Conservation (phyloP, 2,888 invertebrate genomes). For the Hipparchia semele region DNA sequence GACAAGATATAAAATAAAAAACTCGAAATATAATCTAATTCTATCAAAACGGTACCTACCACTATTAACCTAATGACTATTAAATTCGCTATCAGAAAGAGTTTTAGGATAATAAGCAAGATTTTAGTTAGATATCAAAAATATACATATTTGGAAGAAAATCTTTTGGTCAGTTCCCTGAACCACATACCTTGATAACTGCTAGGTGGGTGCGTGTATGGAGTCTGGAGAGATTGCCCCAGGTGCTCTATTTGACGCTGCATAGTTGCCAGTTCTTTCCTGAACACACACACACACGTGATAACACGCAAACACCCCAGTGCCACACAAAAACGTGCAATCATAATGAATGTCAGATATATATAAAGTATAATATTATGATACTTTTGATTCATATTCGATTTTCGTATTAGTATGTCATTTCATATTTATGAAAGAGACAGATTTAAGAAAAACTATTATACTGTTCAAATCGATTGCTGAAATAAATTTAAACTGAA, state of each 20-base stretch:
- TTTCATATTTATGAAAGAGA: neutral
- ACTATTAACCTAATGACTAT: too few species aligned
- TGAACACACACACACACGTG: slow-evolving; percentile 79
- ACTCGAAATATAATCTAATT: too few species aligned
- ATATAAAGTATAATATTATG: neutral
- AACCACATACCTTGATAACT: slow-evolving; percentile 63
- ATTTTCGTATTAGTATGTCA: too few species aligned
- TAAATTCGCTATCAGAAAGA: too few species aligned
- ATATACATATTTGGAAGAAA: too few species aligned
- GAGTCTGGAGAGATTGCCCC: slow-evolving; percentile 71
- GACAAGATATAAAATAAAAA: too few species aligned
- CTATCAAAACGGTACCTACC: too few species aligned
- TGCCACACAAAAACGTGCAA: slow-evolving; percentile 45
- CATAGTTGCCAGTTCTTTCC: slow-evolving; percentile 90
- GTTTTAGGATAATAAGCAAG: too few species aligned
- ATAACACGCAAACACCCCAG: slow-evolving; percentile 73
- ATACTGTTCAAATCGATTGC: too few species aligned
- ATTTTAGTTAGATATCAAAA: too few species aligned
- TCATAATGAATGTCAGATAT: neutral
- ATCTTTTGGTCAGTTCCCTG: neutral
- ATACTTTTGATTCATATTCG: neutral
- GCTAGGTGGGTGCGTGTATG: slow-evolving; percentile 62
- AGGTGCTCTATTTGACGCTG: slow-evolving; percentile 90
- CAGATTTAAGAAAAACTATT: too few species aligned
- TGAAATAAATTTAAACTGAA: too few species aligned